phyloP scores from a whole-genome alignment of 2,888 invertebrate genomes.

The Pristionchus entomophagus region DNA sequence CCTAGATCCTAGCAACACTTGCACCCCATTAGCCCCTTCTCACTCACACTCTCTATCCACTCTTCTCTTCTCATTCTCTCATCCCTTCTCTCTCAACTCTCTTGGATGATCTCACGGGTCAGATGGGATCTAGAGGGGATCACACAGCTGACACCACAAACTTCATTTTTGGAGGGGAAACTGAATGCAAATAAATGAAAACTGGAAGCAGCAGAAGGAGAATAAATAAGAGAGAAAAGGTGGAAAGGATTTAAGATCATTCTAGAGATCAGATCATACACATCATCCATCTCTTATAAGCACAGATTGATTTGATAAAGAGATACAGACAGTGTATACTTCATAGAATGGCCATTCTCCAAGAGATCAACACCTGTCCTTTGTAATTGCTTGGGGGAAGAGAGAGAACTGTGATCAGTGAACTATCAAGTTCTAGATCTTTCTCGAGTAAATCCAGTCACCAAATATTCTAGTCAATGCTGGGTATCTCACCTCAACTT shows the following conservation, averaged over 20 bases:
- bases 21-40: background rate
- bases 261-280: too few species aligned
- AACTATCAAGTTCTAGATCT: background rate
- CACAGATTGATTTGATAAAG: background rate
- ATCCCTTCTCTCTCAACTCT: background rate
- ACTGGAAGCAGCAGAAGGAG: too few species aligned
- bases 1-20: conserved; percentile 3
- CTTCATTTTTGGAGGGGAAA: too few species aligned
- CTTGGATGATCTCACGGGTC: background rate
- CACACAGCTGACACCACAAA: background rate
- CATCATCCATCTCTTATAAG: too few species aligned
- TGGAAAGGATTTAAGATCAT: too few species aligned
- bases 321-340: background rate
- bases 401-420: background rate
- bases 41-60: background rate
- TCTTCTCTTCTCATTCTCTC: background rate
- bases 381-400: background rate
- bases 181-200: too few species aligned
- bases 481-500: conserved; percentile 7
- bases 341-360: background rate
- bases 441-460: too few species aligned
- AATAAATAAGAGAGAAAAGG: too few species aligned
- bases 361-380: background rate
- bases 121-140: background rate
- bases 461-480: too few species aligned